Base-by-base conservation (phyloP, 2,797 vertebrate species). In the Tapirus indicus region DNA sequence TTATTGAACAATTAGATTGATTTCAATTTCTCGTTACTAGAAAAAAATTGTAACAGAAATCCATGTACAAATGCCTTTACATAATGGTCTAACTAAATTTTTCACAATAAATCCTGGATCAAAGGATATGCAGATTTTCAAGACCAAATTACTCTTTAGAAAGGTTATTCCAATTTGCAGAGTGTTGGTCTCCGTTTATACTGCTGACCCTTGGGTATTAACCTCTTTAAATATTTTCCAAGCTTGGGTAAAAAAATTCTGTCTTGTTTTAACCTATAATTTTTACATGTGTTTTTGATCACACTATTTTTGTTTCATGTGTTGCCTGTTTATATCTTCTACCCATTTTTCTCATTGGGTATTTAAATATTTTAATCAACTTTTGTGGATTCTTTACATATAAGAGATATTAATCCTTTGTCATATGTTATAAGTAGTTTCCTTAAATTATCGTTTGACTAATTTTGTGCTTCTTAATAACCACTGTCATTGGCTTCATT, bases 141-240 rank as follows among this genome's bases (percentile, higher is more conserved):
- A 95, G 32, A 78, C 35, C 64, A 91, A 89, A 88, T 91, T 56
- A 68, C 56, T 54, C 23, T 54, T 88, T 87, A 77, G 79, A 86
- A 92, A 89, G 54, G 4, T n/a, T 95, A 74, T 87, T 96, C 62
- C 62, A 62, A 18, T 80, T 94, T 96, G 18, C 83, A 83, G 35
- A 85, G 10, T 80, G 1, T 47, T 96, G 12, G 5, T 90, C 95
- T 92, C 35, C 87, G 7, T 97, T 8, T 58, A 52, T 17, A 60
- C 23, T 84, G 13, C 47, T 96, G 71, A 87, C 56, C 27, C 21
- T 77, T 66, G 62, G 14, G n/a, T 60, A 60, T 74, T 56, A 93
- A 64, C 23, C 29, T 94, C 75, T 96, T 82, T 29, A 83, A 74
- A 32, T 93, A 71, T 87, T 94, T 96, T 41, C 11, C 44, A 78